These are phyloP conservation scores for Dolichallabes microphthalmus DNA, from an alignment of 2,113 vertebrate species.

Conservation along the genomic window DNA sequence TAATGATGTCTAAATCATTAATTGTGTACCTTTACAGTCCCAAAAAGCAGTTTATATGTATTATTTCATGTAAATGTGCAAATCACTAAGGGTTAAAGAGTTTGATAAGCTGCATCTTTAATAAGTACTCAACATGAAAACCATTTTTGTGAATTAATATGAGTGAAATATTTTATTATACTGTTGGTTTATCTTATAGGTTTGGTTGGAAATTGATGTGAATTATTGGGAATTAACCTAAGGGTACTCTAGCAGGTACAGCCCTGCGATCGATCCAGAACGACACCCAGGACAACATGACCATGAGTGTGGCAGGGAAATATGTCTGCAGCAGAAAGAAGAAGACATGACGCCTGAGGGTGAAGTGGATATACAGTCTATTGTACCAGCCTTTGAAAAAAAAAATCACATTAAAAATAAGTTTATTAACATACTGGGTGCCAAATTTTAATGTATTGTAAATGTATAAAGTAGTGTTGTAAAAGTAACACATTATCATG, in stretches of 20 bases:
- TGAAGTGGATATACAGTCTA: conserved; percentile 90
- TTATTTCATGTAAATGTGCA: no score
- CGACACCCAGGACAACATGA: conserved; percentile 93
- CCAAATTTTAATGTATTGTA: no score
- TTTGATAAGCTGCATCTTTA: neutral
- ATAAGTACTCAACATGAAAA: neutral
- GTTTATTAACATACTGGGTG: neutral
- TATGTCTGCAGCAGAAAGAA: conserved; percentile 93
- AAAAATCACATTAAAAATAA: neutral
- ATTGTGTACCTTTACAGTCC: no score
- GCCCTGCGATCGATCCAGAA: conserved; percentile 92
- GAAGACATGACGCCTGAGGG: conserved; percentile 87
- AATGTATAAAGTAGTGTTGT: neutral
- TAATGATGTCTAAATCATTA: no score
- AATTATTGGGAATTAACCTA: conserved; percentile 64
- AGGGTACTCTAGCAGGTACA: conserved; percentile 85
- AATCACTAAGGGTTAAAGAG: no score
- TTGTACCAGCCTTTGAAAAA: conserved; percentile 87
- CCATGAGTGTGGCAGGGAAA: conserved; percentile 89
- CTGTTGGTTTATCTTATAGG: neutral
- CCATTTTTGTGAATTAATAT: neutral
- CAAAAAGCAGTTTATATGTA: no score
- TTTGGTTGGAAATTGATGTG: neutral
- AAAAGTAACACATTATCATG: neutral
- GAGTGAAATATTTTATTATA: neutral